Evolutionary conservation across 1,140 invertebrate genomes (phyloP).

Genomic region (Thaumetopoea pityocampa): DNA sequence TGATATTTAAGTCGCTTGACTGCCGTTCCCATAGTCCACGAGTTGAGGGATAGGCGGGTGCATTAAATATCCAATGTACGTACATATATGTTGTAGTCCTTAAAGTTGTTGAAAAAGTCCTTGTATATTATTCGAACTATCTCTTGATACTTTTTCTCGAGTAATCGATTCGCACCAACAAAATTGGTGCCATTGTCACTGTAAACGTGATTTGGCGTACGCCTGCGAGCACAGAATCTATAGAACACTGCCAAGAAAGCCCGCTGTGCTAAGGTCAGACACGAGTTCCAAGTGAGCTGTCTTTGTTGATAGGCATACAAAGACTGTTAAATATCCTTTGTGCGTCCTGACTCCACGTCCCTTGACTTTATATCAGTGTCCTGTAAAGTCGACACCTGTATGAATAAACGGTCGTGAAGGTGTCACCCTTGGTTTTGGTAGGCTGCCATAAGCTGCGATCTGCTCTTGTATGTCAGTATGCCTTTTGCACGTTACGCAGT

Average conservation of each 20-base stretch:
- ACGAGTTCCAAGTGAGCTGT: conserved; percentile 49
- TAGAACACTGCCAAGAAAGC: conserved; percentile 36
- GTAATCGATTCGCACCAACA: conserved; percentile 27
- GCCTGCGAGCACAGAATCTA: conserved; percentile 26
- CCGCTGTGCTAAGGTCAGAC: conserved; percentile 30
- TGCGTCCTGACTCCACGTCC: conserved; percentile 16
- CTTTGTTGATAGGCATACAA: conserved; percentile 39
- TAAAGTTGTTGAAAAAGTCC: conserved; percentile 2
- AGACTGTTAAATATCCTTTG: conserved; percentile 35
- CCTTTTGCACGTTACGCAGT: conserved; percentile 20
- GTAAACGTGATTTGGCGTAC: conserved; percentile 15
- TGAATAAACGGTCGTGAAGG: conserved; percentile 19
- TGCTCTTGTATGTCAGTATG: conserved; percentile 19
- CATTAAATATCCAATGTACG: no score
- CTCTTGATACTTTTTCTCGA: conserved; percentile 7
- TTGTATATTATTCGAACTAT: conserved; percentile 2
- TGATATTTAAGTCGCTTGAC: conserved; percentile 9
- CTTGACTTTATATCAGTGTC: conserved; percentile 22
- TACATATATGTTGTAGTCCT: neutral
- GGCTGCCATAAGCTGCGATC: conserved; percentile 18
- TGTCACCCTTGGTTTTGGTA: conserved; percentile 12
- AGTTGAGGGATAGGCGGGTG: conserved; percentile 3
- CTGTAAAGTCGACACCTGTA: conserved; percentile 24
- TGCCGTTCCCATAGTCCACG: conserved; percentile 7
- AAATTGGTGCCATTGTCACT: conserved; percentile 56